phyloP scores from a whole-genome alignment of 2,888 invertebrate species.

The Serripes groenlandicus region DNA sequence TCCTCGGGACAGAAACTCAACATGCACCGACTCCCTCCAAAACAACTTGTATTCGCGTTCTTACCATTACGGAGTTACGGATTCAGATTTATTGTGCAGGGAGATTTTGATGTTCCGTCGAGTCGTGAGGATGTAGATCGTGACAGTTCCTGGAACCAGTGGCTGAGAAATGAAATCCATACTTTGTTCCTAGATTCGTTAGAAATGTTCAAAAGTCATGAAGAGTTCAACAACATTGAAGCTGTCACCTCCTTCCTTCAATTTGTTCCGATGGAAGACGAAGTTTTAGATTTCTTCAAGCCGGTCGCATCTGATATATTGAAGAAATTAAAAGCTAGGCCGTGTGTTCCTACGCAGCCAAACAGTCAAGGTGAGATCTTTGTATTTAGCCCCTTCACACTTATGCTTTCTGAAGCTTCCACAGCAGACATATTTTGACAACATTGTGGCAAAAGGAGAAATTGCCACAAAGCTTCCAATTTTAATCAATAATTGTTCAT shows the following conservation, averaged over 20 bases:
- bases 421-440: no score
- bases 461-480: no score
- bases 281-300: conserved; percentile 85
- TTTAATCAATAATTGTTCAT: no score
- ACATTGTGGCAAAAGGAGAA: no score
- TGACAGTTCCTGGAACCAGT: conserved; percentile 86
- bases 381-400: no score
- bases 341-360: conserved; percentile 83
- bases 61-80: conserved; percentile 86
- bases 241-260: conserved; percentile 82
- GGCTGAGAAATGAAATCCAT: conserved; percentile 84
- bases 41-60: conserved; percentile 86
- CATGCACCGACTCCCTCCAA: conserved; percentile 76
- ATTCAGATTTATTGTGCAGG: conserved; percentile 86
- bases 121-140: conserved; percentile 86
- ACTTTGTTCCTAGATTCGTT: conserved; percentile 83
- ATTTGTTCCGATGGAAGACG: conserved; percentile 85
- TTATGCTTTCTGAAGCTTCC: no score
- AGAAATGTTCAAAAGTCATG: conserved; percentile 81
- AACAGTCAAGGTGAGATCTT: conserved; percentile 74
- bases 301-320: conserved; percentile 84
- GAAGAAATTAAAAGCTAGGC: conserved; percentile 79
- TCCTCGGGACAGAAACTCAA: conserved; percentile 47
- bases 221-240: conserved; percentile 76
- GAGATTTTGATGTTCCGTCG: conserved; percentile 87